A percentile compares a stretch with the other conserved stretches of the same genome.
These are phyloP conservation scores for Aleiodes alternator DNA, from an alignment of 2,888 invertebrate genomes.

Conservation along the genomic window DNA sequence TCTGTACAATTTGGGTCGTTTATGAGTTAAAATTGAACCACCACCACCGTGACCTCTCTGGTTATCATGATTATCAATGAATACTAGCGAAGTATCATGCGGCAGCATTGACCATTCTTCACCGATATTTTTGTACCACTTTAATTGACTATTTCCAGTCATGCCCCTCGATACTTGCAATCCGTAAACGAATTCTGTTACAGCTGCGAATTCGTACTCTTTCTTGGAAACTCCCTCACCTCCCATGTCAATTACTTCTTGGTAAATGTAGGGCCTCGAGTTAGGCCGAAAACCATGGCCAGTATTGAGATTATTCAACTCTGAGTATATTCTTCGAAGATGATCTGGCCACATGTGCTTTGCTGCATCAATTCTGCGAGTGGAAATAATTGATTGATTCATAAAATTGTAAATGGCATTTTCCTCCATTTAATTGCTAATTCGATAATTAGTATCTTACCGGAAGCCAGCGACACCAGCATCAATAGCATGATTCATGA, in stretches of 20 bases:
- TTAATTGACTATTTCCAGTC: slow-evolving; percentile 79
- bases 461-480: slow-evolving; percentile 90
- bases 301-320: slow-evolving; percentile 80
- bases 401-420: slow-evolving; percentile 22
- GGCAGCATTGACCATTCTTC: slow-evolving; percentile 84
- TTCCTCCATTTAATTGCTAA: neutral
- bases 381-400: neutral
- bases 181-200: slow-evolving; percentile 87
- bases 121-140: slow-evolving; percentile 81
- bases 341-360: slow-evolving; percentile 89
- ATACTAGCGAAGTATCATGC: slow-evolving; percentile 81
- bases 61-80: slow-evolving; percentile 95
- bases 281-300: slow-evolving; percentile 81
- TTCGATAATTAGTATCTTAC: slow-evolving; percentile 67
- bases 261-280: slow-evolving; percentile 83
- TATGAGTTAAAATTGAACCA: slow-evolving; percentile 82
- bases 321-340: slow-evolving; percentile 81
- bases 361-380: slow-evolving; percentile 83
- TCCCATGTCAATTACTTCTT: slow-evolving; percentile 86
- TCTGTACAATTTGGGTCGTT: slow-evolving; percentile 82
- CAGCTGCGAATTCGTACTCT: slow-evolving; percentile 77
- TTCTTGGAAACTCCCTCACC: slow-evolving; percentile 74
- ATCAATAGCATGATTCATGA: slow-evolving; percentile 81
- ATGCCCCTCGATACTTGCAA: slow-evolving; percentile 79
- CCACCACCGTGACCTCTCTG: slow-evolving; percentile 85